Evolutionary conservation across 1,140 invertebrate genomes (phyloP).

Genomic region (Zaprionus gabonicus): DNA sequence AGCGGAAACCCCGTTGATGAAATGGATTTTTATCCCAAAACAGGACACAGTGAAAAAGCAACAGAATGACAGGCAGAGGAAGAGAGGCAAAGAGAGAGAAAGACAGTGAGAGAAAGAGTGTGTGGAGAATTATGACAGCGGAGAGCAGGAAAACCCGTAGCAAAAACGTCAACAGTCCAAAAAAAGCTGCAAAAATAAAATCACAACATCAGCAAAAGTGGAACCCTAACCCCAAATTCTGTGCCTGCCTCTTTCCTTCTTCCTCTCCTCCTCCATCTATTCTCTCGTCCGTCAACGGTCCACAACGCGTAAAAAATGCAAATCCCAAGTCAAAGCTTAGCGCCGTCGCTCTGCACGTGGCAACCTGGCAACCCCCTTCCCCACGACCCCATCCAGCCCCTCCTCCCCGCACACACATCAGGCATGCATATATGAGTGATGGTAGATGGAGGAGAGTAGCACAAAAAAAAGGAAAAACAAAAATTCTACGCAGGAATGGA

Average conservation of each 20-base stretch:
- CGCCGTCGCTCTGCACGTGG: slow-evolving; percentile 66
- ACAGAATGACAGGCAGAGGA: slow-evolving; percentile 19
- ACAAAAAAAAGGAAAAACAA: slow-evolving; percentile 10
- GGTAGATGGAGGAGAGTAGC: slow-evolving; percentile 23
- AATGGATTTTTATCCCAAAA: slow-evolving; percentile 83
- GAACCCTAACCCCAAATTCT: slow-evolving; percentile 31
- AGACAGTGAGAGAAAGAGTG: slow-evolving; percentile 11
- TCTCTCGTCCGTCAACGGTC: slow-evolving; percentile 22
- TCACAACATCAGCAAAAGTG: slow-evolving; percentile 77
- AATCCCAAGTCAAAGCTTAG: slow-evolving; percentile 83
- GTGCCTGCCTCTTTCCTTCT: background rate
- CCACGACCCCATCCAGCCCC: background rate
- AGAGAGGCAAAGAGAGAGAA: slow-evolving; percentile 15
- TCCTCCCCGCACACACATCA: slow-evolving; percentile 6
- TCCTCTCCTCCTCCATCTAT: background rate
- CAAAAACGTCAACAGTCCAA: slow-evolving; percentile 54
- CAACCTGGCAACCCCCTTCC: slow-evolving; percentile 64
- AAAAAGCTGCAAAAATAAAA: slow-evolving; percentile 47
- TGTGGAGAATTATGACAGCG: slow-evolving; percentile 52
- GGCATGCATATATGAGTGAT: slow-evolving; percentile 59
- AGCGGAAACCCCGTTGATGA: slow-evolving; percentile 75
- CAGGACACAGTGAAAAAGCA: slow-evolving; percentile 57
- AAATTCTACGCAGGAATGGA: slow-evolving; percentile 74
- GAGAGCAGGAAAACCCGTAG: slow-evolving; percentile 49
- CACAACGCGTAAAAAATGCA: slow-evolving; percentile 77